These are phyloP conservation scores for Alethe diademata DNA, from an alignment of 2,113 vertebrate species.

Conservation along the genomic window DNA sequence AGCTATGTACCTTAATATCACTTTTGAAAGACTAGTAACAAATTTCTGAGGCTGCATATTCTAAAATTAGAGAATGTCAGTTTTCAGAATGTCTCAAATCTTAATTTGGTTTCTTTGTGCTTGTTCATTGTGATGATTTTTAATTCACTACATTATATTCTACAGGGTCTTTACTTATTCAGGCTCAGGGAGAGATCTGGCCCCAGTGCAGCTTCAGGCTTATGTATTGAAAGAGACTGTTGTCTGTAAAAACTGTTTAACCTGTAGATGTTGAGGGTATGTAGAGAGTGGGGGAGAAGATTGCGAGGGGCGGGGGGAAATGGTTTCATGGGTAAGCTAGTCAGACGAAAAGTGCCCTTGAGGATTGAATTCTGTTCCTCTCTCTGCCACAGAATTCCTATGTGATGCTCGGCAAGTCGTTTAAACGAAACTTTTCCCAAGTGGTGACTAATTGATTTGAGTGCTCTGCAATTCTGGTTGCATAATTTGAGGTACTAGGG, in stretches of 20 bases:
- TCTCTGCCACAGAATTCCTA: conserved; percentile 60
- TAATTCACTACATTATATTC: conserved; percentile 67
- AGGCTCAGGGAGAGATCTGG: conserved; percentile 63
- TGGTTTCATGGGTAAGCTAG: conserved; percentile 53
- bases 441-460: conserved; percentile 73
- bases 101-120: conserved; percentile 68
- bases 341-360: conserved; percentile 58
- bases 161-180: conserved; percentile 70
- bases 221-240: conserved; percentile 63
- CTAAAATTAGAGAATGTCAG: conserved; percentile 44
- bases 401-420: conserved; percentile 57
- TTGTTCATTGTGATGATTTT: conserved; percentile 69
- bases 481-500: conserved; percentile 59
- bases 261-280: conserved; percentile 60
- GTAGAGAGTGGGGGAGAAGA: conserved; percentile 40
- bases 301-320: not conserved
- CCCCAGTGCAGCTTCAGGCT: conserved; percentile 65
- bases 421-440: conserved; percentile 70
- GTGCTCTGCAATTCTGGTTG: conserved; percentile 68
- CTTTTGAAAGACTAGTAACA: not conserved
- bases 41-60: not conserved
- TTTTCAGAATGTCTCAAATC: conserved; percentile 62
- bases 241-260: conserved; percentile 67
- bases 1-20: not conserved
- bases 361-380: conserved; percentile 62